Percentiles rank a stretch among this genome's conserved stretches.
Evolutionary conservation across 2,113 vertebrate genomes (phyloP).

Genomic region (Dasyornis broadbenti): DNA sequence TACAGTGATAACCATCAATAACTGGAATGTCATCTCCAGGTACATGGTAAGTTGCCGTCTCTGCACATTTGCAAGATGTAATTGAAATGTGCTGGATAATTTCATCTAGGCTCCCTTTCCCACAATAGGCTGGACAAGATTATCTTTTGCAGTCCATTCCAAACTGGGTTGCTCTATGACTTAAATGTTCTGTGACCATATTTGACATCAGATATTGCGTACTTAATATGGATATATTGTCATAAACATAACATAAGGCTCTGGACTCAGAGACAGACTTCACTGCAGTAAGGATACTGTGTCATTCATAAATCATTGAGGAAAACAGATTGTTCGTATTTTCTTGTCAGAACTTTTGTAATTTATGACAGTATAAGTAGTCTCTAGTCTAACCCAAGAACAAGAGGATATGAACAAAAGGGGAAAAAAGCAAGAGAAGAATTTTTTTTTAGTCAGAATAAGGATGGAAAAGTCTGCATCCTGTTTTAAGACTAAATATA

Average conservation of each 20-base stretch:
- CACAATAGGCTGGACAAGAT: neutral
- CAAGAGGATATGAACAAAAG: neutral
- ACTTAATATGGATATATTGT: neutral
- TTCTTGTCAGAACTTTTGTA: neutral
- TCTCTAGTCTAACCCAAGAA: neutral
- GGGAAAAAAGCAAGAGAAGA: accelerated
- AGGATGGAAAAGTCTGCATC: neutral
- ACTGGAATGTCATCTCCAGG: neutral
- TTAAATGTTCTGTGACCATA: neutral
- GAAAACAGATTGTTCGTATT: neutral
- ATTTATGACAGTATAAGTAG: neutral
- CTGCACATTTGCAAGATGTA: neutral
- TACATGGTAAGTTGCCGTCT: accelerated
- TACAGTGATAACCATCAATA: neutral
- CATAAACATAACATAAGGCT: neutral
- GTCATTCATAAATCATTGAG: neutral
- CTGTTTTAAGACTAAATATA: neutral
- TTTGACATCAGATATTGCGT: neutral
- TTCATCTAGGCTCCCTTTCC: neutral
- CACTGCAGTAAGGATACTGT: neutral
- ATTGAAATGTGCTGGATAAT: neutral
- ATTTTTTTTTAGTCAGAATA: neutral
- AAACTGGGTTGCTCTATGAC: neutral
- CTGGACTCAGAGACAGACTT: neutral
- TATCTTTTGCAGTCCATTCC: accelerated